phyloP scores from a whole-genome alignment of 2,888 invertebrate genomes.

The Leptopilina drosophilae region DNA sequence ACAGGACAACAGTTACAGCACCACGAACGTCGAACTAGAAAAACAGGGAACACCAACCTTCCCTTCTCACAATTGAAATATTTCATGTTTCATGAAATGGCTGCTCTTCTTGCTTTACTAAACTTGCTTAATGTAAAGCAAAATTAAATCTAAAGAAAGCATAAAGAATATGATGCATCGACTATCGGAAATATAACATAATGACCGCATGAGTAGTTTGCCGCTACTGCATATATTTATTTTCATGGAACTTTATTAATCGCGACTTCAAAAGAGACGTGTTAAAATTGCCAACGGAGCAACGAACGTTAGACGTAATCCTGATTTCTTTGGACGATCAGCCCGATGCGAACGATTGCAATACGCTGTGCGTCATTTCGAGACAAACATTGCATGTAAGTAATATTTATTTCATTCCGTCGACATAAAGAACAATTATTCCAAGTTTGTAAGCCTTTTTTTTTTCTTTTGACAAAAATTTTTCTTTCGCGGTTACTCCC shows the following conservation, averaged over 20 bases:
- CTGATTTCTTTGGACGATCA: slow-evolving; percentile 48
- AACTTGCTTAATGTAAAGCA: slow-evolving; percentile 42
- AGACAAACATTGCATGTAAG: slow-evolving; percentile 55
- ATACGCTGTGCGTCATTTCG: slow-evolving; percentile 50
- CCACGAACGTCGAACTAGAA: too few species aligned
- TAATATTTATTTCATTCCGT: slow-evolving; percentile 34
- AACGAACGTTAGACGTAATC: slow-evolving; percentile 47
- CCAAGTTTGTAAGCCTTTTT: not conserved
- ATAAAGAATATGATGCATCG: slow-evolving; percentile 53
- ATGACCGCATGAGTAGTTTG: slow-evolving; percentile 47
- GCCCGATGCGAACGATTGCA: slow-evolving; percentile 55
- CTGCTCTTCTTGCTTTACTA: slow-evolving; percentile 20
- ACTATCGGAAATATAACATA: slow-evolving; percentile 44
- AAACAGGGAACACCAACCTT: too few species aligned
- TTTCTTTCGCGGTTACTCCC: slow-evolving; percentile 35
- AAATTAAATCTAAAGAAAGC: slow-evolving; percentile 51
- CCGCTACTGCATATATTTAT: slow-evolving; percentile 44
- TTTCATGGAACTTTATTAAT: slow-evolving; percentile 40
- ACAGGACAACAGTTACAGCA: too few species aligned
- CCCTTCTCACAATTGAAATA: not conserved
- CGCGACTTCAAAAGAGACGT: slow-evolving; percentile 38
- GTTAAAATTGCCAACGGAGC: slow-evolving; percentile 45
- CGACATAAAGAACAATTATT: not conserved
- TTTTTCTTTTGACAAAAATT: not conserved
- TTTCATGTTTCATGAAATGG: slow-evolving; percentile 26